A percentile compares a stretch with the other conserved stretches of the same genome.
Conservation (phyloP, 2,797 vertebrate species). For the Cyclopterus lumpus region DNA sequence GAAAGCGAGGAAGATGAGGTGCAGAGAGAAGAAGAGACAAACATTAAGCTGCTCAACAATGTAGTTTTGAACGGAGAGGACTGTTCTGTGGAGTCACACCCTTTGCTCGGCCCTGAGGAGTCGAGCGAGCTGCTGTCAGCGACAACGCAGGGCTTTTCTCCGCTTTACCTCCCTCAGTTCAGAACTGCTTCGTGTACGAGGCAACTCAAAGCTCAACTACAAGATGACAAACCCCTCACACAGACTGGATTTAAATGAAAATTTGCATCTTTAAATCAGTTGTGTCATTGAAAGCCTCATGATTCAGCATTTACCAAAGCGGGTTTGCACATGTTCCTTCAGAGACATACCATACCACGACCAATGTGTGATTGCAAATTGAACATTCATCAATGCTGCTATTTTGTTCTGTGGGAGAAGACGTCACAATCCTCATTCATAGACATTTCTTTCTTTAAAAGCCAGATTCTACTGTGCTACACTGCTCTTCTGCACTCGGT, state of each 20-base stretch:
- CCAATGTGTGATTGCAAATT: slow-evolving; percentile 18
- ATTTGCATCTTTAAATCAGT: slow-evolving; percentile 3
- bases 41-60: slow-evolving; percentile 63
- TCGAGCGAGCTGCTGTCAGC: slow-evolving; percentile 42
- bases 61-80: slow-evolving; percentile 56
- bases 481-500: not conserved
- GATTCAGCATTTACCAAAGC: slow-evolving; percentile 18
- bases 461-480: slow-evolving; percentile 39
- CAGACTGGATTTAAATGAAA: slow-evolving; percentile 1
- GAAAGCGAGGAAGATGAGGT: slow-evolving; percentile 68
- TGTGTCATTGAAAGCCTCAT: slow-evolving; percentile 4
- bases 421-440: slow-evolving; percentile 21
- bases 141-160: slow-evolving; percentile 39
- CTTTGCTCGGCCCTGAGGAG: slow-evolving; percentile 55
- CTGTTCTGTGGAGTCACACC: slow-evolving; percentile 63
- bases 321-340: slow-evolving; percentile 21
- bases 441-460: slow-evolving; percentile 55
- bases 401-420: slow-evolving; percentile 40
- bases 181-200: slow-evolving; percentile 73
- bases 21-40: slow-evolving; percentile 48
- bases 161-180: slow-evolving; percentile 92
- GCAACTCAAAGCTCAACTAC: slow-evolving; percentile 70
- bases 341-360: slow-evolving; percentile 39
- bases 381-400: slow-evolving; percentile 59
- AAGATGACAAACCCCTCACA: slow-evolving; percentile 35